Conservation (phyloP, 35 echinoderm and acorn worm genomes). For the Strongylocentrotus purpuratus region DNA sequence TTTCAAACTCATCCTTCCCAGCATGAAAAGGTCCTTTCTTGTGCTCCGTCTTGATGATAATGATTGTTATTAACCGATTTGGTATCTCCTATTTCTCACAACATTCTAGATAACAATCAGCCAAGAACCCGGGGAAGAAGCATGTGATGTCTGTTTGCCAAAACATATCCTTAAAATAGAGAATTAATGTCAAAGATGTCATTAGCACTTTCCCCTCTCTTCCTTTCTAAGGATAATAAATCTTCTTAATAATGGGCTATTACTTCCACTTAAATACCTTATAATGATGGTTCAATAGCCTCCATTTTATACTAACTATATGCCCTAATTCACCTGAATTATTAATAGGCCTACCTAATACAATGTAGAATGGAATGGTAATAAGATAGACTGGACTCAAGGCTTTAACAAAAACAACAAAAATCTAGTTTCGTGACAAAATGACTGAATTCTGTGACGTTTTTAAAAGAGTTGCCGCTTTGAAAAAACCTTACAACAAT, state of each 20-base stretch:
- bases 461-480: no score
- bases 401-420: no score
- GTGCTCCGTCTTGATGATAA: not conserved
- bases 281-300: no score
- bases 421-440: no score
- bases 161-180: not conserved
- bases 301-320: no score
- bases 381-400: no score
- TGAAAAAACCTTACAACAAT: no score
- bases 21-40: not conserved
- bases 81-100: not conserved
- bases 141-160: not conserved
- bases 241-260: not conserved
- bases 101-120: not conserved
- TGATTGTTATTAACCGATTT: not conserved
- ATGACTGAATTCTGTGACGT: no score
- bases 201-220: not conserved
- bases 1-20: not conserved
- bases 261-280: not conserved
- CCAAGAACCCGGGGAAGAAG: not conserved
- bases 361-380: no score
- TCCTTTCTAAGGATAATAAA: not conserved
- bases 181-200: not conserved
- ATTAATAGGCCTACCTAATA: no score
- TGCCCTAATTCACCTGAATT: no score